Evolutionary conservation across 2,888 invertebrate species (phyloP).

Genomic region (Acronicta leporina): DNA sequence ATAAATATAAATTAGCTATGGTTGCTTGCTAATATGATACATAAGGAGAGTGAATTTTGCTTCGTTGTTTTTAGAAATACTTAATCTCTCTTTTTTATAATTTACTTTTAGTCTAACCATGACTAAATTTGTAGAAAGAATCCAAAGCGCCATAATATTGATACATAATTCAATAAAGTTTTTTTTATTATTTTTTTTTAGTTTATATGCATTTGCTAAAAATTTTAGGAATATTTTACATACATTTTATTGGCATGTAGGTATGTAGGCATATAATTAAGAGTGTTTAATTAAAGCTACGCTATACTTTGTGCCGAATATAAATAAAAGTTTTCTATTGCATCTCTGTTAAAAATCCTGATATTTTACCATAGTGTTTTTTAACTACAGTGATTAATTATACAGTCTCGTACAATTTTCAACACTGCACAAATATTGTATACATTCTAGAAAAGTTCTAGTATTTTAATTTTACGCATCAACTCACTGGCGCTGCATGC

Average conservation of each 20-base stretch:
- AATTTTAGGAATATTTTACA: too few relatives aligned
- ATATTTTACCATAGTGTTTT: background rate
- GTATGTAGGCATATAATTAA: too few relatives aligned
- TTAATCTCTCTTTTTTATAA: too few relatives aligned
- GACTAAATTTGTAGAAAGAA: too few relatives aligned
- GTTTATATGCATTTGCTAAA: too few relatives aligned
- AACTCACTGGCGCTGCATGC: constrained; percentile 5
- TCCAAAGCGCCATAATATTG: too few relatives aligned
- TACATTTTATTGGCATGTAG: too few relatives aligned
- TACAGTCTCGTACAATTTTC: background rate
- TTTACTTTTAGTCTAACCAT: too few relatives aligned
- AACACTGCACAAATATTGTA: background rate
- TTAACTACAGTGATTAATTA: background rate
- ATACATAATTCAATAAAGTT: too few relatives aligned
- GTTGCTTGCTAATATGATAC: background rate
- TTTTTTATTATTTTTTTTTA: too few relatives aligned
- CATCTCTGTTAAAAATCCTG: background rate
- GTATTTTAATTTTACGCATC: constrained; percentile 28
- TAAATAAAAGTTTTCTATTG: background rate
- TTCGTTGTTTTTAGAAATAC: background rate
- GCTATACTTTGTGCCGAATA: background rate
- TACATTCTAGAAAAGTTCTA: constrained; percentile 1
- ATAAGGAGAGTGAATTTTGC: background rate
- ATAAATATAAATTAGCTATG: constrained; percentile 17
- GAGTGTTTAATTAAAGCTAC: background rate